Percentiles rank a stretch among this genome's conserved stretches.
Conservation (phyloP, 2,113 vertebrate species). For the Oostethus manadensis region DNA sequence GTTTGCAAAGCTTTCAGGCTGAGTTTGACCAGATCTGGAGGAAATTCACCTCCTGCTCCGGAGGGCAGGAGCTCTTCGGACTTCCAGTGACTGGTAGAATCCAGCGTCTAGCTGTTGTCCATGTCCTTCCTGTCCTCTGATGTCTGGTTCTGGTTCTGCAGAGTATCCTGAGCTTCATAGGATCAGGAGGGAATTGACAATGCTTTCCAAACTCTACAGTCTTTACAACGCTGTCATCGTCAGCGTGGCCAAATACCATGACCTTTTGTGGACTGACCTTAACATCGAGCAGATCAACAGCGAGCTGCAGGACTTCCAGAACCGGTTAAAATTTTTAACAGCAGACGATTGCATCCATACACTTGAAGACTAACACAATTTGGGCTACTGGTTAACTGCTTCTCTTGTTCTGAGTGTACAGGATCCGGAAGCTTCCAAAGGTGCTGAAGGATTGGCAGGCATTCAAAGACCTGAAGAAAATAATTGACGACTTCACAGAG, state of each 20-base stretch:
- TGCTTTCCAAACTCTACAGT: conserved; percentile 83
- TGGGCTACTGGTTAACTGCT: too few species aligned
- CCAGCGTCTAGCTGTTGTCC: too few species aligned
- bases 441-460: conserved; percentile 52
- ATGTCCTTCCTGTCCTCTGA: too few species aligned
- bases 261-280: conserved; percentile 79
- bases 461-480: conserved; percentile 78
- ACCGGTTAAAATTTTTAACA: conserved; percentile 27
- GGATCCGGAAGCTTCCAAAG: conserved; percentile 41
- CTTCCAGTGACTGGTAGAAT: conserved; percentile 70
- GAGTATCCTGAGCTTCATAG: conserved; percentile 59
- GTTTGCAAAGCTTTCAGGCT: conserved; percentile 76
- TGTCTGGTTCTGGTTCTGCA: too few species aligned
- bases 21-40: conserved; percentile 66
- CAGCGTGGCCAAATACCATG: conserved; percentile 75
- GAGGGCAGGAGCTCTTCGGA: conserved; percentile 82
- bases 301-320: conserved; percentile 81
- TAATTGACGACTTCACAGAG: conserved; percentile 73
- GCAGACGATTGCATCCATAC: too few species aligned
- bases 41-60: conserved; percentile 62
- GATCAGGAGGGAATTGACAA: conserved; percentile 61
- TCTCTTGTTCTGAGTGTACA: background rate
- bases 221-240: conserved; percentile 79
- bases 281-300: conserved; percentile 79
- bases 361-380: too few species aligned